phyloP scores from a whole-genome alignment of 2,113 vertebrate species.

The Trochalopteron elliotii region DNA sequence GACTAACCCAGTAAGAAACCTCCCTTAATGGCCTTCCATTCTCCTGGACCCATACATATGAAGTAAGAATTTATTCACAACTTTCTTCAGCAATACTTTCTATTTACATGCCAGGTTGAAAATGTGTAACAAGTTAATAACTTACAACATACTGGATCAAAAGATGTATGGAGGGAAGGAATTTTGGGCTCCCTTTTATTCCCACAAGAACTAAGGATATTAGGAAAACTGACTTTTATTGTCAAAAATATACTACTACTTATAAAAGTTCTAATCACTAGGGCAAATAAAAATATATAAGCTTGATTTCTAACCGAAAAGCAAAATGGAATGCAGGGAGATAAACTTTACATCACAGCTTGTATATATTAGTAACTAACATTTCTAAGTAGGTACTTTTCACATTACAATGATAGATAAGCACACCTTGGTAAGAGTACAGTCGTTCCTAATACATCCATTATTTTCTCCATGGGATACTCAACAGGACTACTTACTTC shows the following conservation, averaged over 20 bases:
- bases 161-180: background rate
- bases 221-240: background rate
- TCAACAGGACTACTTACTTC: background rate
- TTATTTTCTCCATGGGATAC: background rate
- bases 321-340: background rate
- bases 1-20: background rate
- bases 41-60: background rate
- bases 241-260: background rate
- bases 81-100: background rate
- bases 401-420: background rate
- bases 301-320: background rate
- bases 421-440: background rate
- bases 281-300: background rate
- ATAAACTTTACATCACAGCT: background rate
- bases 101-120: background rate
- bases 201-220: background rate
- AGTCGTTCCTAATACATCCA: background rate
- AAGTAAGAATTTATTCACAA: background rate
- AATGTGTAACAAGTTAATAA: background rate
- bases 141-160: background rate
- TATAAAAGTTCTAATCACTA: background rate
- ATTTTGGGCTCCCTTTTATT: background rate
- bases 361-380: background rate
- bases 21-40: background rate
- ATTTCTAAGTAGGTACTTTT: background rate